A percentile compares a stretch with the other conserved stretches of the same genome.
Conservation (phyloP, 2,888 invertebrate species). For the Melanchra persicariae region DNA sequence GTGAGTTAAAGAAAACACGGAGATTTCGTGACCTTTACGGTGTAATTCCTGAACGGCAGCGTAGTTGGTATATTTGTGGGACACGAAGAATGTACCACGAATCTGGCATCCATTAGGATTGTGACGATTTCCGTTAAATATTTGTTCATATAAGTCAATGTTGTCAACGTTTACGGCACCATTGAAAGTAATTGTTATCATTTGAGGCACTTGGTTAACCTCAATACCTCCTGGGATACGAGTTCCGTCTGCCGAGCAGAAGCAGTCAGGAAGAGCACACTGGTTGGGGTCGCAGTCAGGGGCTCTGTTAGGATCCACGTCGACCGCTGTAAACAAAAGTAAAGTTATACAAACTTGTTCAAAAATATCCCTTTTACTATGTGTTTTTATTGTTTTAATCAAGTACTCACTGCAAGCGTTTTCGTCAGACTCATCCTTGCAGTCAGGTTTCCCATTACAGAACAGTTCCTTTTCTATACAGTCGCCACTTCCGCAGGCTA, state of each 20-base stretch:
- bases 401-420: constrained; percentile 97
- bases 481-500: constrained; percentile 97
- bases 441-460: constrained; percentile 98
- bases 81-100: constrained; percentile 97
- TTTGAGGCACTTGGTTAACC: constrained; percentile 96
- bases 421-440: constrained; percentile 98
- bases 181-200: constrained; percentile 98
- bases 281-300: constrained; percentile 97
- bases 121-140: constrained; percentile 95
- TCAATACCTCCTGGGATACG: constrained; percentile 96
- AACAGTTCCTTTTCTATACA: constrained; percentile 97
- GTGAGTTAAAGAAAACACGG: constrained; percentile 97
- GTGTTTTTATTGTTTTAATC: not conserved
- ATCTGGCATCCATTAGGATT: constrained; percentile 97
- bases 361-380: not conserved
- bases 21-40: constrained; percentile 97
- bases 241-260: constrained; percentile 98
- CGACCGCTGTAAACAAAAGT: constrained; percentile 92
- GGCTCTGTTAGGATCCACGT: constrained; percentile 97
- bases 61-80: constrained; percentile 98
- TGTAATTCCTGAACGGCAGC: constrained; percentile 97
- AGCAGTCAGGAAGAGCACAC: constrained; percentile 97
- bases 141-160: constrained; percentile 97
- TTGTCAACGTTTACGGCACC: constrained; percentile 98
- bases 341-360: constrained; percentile 10